Percentiles rank a stretch among this genome's conserved stretches.
phyloP scores from a whole-genome alignment of 1,140 invertebrate genomes.

The Andricus grossulariae region DNA sequence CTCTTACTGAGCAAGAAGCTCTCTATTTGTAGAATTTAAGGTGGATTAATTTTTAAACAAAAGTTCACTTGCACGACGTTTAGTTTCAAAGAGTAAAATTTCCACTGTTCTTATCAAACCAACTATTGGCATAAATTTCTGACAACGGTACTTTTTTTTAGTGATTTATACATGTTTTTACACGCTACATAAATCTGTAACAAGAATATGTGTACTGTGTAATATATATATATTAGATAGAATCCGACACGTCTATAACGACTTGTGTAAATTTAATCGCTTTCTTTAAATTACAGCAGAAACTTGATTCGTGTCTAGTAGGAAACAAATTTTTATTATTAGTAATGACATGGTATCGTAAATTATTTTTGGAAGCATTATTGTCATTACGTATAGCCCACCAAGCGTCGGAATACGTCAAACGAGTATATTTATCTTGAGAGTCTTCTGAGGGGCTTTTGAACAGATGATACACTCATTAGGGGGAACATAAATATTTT shows the following conservation, averaged over 20 bases:
- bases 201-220: too few relatives aligned
- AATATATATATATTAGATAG: not conserved
- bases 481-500: too few relatives aligned
- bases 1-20: too few relatives aligned
- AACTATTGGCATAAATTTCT: not conserved
- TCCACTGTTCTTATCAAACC: not conserved
- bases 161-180: not conserved
- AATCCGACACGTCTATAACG: not conserved
- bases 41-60: not conserved
- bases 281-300: not conserved
- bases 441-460: too few relatives aligned
- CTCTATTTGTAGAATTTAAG: too few relatives aligned
- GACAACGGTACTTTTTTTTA: not conserved
- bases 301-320: not conserved
- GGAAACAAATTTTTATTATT: not conserved
- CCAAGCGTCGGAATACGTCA: too few relatives aligned
- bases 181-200: too few relatives aligned
- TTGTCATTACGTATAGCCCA: conserved; percentile 13
- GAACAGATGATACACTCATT: too few relatives aligned
- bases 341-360: conserved; percentile 18
- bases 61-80: not conserved
- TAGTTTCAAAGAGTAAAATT: conserved; percentile 11
- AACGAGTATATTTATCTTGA: too few relatives aligned
- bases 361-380: conserved; percentile 17
- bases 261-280: not conserved